Evolutionary conservation across 2,888 invertebrate genomes (phyloP).

Genomic region (Drosophila nigritarsus): DNA sequence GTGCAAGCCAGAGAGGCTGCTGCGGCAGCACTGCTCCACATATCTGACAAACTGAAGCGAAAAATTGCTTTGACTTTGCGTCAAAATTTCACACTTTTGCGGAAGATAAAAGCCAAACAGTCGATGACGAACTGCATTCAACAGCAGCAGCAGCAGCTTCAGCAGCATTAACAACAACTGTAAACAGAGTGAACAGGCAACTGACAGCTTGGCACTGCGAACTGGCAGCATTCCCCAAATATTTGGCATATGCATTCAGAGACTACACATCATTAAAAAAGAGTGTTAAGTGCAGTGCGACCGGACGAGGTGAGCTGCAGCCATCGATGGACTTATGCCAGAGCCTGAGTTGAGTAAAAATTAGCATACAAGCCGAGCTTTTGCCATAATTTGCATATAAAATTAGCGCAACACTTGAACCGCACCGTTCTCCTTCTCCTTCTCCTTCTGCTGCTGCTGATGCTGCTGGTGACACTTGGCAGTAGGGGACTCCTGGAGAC

Average conservation of each 20-base stretch:
- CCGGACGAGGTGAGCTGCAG: not conserved
- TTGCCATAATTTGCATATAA: conserved; percentile 80
- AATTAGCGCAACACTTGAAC: conserved; percentile 76
- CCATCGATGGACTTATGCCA: conserved; percentile 9
- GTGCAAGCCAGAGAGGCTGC: conserved; percentile 38
- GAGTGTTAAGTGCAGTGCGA: conserved; percentile 53
- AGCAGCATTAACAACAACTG: conserved; percentile 7
- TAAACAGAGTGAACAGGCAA: conserved; percentile 8
- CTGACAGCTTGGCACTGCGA: conserved; percentile 4
- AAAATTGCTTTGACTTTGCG: conserved; percentile 75
- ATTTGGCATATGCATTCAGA: conserved; percentile 64
- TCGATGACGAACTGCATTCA: conserved; percentile 40
- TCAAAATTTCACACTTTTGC: conserved; percentile 78
- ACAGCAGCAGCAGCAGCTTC: conserved; percentile 7
- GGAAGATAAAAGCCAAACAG: conserved; percentile 64
- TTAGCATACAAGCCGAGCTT: conserved; percentile 78
- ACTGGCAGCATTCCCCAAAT: conserved; percentile 67
- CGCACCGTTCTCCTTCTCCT: conserved; percentile 10
- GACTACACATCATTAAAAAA: conserved; percentile 71
- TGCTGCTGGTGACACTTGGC: conserved; percentile 38
- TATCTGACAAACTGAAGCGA: conserved; percentile 71
- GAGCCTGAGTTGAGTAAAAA: conserved; percentile 44
- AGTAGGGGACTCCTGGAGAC: conserved; percentile 15
- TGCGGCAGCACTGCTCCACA: conserved; percentile 58
- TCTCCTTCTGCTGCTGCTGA: conserved; percentile 1